Base-by-base conservation (phyloP, 1,140 invertebrate species). In the Maconellicoccus hirsutus region DNA sequence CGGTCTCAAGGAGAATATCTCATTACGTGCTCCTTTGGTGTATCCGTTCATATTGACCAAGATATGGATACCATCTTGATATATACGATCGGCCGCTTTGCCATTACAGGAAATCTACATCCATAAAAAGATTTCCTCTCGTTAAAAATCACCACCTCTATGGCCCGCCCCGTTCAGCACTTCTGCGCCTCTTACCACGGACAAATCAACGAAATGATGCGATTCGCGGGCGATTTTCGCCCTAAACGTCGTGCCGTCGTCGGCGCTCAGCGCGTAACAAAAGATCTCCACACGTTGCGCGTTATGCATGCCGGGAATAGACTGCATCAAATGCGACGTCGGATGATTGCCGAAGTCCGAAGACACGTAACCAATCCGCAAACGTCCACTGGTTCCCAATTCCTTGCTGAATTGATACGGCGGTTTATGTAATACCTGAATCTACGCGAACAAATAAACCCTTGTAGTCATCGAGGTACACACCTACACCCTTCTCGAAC, bases 41-140 rank as follows among this genome's bases (percentile, higher is more conserved):
- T 99, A 99, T 0, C 98, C 98, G 81, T 99, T 99, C 96, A 99
- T 98, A 78, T 99, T 99, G 1, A 99, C 89, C 23, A 99, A 83
- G 79, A 99, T 94, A 78, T 99, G 89, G 77, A 99, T 96, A 63
- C 94, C 94, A 82, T 99, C 96, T 26, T 84, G 80, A 79, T 94
- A 86, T 71, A 99, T 99, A 75, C 86, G 86, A 80, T 98, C 96
- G 22, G 96, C 96, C 14, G 96, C 96, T 82, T 96, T 95, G 25
- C 94, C 92, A 82, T 98, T 97, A 80, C 93, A 97, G 0, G 89
- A 86, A 42, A 97, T 84, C 81, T 86, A 70, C 26, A 72, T 73
- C 69, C 61, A 72, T 66, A 72, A 71, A 63, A 70, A 71, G 59
- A 72, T n/a, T 39, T 1, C 10, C n/a, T 10, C 39, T 42, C n/a